Percentiles rank a stretch among this genome's conserved stretches.
Evolutionary conservation across 2,113 vertebrate genomes (phyloP).

Genomic region (Oriolus oriolus): DNA sequence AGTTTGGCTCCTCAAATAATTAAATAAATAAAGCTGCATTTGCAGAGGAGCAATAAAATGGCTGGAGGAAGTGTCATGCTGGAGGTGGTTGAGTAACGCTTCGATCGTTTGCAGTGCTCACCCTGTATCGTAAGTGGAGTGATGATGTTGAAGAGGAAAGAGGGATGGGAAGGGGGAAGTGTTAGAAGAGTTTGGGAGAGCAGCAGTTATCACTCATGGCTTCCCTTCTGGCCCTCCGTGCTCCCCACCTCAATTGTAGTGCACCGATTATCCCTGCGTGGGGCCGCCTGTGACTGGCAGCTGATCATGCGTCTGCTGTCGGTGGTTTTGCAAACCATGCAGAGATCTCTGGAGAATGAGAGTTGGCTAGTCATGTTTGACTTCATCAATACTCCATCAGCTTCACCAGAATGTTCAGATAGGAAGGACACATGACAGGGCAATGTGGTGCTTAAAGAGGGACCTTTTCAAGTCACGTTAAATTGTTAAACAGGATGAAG

Average conservation of each 20-base stretch:
- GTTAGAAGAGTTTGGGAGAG: not conserved
- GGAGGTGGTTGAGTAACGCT: not conserved
- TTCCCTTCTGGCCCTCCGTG: not conserved
- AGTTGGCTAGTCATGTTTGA: not conserved
- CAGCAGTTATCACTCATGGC: not conserved
- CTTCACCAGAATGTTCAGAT: not conserved
- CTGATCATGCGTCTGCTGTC: accelerated
- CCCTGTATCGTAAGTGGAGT: not conserved
- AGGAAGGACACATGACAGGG: not conserved
- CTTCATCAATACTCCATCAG: not conserved
- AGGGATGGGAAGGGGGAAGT: not conserved
- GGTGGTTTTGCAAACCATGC: not conserved
- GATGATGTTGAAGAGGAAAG: not conserved
- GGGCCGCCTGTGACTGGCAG: not conserved
- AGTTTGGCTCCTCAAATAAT: constrained; percentile 6
- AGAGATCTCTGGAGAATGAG: not conserved
- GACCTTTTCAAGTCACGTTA: not conserved
- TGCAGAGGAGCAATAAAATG: not conserved
- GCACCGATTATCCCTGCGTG: accelerated
- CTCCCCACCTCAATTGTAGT: not conserved
- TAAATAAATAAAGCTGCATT: not conserved
- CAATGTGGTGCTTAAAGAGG: not conserved
- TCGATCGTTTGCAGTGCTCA: not conserved
- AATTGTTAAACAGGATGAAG: not conserved
- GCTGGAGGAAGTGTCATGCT: not conserved